phyloP scores from a whole-genome alignment of 2,888 invertebrate species.

The Colletes collaris region DNA sequence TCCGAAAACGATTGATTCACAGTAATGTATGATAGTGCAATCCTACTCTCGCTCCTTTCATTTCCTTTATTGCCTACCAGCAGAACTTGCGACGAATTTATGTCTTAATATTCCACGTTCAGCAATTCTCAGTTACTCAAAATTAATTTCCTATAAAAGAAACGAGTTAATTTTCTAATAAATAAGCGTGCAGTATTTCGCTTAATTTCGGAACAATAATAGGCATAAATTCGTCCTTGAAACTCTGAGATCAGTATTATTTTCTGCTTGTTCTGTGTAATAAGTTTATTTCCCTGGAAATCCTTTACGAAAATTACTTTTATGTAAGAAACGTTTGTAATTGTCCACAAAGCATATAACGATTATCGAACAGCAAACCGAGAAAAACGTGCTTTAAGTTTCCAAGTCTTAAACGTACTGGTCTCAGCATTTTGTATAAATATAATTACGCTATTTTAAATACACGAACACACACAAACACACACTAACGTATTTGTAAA shows the following conservation, averaged over 20 bases:
- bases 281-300: neutral
- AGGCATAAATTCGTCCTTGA: slow-evolving; percentile 59
- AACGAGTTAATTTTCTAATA: too few relatives aligned
- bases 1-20: slow-evolving; percentile 39
- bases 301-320: neutral
- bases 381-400: neutral
- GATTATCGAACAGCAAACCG: neutral
- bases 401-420: slow-evolving; percentile 14
- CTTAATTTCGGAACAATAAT: neutral
- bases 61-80: slow-evolving; percentile 66
- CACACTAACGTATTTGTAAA: slow-evolving; percentile 7
- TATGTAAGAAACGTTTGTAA: neutral
- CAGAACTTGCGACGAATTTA: slow-evolving; percentile 65
- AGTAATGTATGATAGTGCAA: slow-evolving; percentile 75
- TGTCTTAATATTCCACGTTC: slow-evolving; percentile 40
- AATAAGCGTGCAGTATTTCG: neutral
- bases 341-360: neutral
- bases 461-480: neutral
- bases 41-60: slow-evolving; percentile 72
- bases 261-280: slow-evolving; percentile 72
- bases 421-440: slow-evolving; percentile 29
- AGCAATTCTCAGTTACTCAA: neutral
- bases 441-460: slow-evolving; percentile 29
- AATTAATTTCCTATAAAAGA: neutral
- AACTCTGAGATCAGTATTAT: slow-evolving; percentile 53